Evolutionary conservation across 1,140 invertebrate genomes (phyloP), one percentile per base, ranked within the genome.

Genomic region (Drosophila sturtevanti): DNA sequence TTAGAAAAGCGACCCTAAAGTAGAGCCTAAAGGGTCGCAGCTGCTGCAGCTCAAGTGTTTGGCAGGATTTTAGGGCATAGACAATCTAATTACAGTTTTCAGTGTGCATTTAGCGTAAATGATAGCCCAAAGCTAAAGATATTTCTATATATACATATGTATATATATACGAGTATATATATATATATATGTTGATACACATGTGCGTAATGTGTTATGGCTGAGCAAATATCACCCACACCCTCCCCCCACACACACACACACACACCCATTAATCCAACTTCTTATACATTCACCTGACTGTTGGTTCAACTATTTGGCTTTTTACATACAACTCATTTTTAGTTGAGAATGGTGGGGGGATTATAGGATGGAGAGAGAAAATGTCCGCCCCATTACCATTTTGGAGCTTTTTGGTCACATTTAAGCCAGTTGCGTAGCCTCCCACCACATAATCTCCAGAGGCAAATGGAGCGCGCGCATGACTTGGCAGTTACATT

Each of bases 71-170:
- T 59, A 54, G 63, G 74, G 81, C 80, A 71, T 66, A 81, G 70
- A 85, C 73, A 85, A 81, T 81, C 78, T 86, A 87, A 87, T 87
- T 86, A 82, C 63, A 58, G 79, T 78, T 76, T 72, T 59, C 71
- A 68, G 70, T 75, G 81, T 81, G 81, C 81, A 81, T 87, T 87
- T 69, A 81, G 81, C 82, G 81, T 85, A 78, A 87, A 87, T 85
- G 77, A 84, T 77, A 85, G 69, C 51, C 58, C 60, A 34, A 52
- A 55, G 62, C 55, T 70, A 64, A 48, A 38, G 55, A 62, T 31
- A 31, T 31, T 31, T 31, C 27, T 31, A 31, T 31, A 31, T 6
- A 31, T 31, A n/a, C n/a, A n/a, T n/a, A n/a, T 31, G 7, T 31
- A 31, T 31, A 31, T 6, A 31, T 31, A 24, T 24, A 24, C 4